A percentile compares a stretch with the other conserved stretches of the same genome.
phyloP scores from a whole-genome alignment of 2,113 vertebrate genomes.

The Neolamprologus variostigma region DNA sequence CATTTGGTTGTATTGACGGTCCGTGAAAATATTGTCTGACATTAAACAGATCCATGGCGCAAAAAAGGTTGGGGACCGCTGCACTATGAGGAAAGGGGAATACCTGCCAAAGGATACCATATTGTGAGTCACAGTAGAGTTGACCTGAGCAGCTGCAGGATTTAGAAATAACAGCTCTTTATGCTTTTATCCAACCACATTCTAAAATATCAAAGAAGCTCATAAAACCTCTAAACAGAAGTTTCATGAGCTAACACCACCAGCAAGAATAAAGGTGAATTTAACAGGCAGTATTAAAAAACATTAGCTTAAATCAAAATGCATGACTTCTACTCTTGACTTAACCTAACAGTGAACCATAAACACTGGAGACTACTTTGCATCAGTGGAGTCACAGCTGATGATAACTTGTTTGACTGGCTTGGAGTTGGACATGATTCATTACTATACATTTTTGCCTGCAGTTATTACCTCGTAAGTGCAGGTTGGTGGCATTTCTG shows the following conservation, averaged over 20 bases:
- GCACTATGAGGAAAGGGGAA: neutral
- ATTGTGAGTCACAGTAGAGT: neutral
- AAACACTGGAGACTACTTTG: neutral
- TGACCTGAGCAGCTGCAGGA: neutral
- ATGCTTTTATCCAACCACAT: neutral
- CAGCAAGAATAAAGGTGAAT: neutral
- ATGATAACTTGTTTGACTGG: neutral
- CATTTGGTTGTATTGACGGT: neutral
- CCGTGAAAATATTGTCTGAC: neutral
- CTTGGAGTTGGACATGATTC: neutral
- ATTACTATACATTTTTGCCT: neutral
- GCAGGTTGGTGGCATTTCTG: neutral
- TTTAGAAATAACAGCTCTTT: rapidly evolving
- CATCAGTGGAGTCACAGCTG: neutral
- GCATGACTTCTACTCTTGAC: neutral
- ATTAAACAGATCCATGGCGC: neutral
- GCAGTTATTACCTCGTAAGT: neutral
- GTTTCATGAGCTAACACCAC: neutral
- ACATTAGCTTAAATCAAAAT: neutral
- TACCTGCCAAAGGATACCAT: neutral
- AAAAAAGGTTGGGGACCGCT: neutral
- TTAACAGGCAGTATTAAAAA: neutral
- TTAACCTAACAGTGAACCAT: neutral
- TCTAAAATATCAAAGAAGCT: neutral
- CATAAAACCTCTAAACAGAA: rapidly evolving